phyloP scores from a whole-genome alignment of 1,140 invertebrate species.

The Trissolcus basalis region DNA sequence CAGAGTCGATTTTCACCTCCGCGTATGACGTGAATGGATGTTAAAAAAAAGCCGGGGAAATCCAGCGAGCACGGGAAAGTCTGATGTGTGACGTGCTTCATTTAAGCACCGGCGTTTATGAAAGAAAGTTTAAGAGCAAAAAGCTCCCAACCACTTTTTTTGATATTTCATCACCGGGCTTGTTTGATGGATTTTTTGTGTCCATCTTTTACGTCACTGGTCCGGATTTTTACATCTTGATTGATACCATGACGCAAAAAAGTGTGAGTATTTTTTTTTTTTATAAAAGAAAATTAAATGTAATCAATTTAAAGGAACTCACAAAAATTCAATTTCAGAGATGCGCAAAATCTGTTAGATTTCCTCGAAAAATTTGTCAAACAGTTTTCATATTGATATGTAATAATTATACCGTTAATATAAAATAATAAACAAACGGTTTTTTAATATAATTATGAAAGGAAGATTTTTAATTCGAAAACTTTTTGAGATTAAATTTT shows the following conservation, averaged over 20 bases:
- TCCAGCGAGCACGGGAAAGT: constrained; percentile 6
- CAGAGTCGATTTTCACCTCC: constrained; percentile 7
- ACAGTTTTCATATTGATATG: too few relatives aligned
- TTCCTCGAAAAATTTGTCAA: too few relatives aligned
- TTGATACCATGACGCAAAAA: not conserved
- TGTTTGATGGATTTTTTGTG: not conserved
- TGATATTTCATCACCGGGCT: not conserved
- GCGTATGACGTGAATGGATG: constrained; percentile 17
- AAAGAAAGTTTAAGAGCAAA: not conserved
- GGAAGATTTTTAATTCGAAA: too few relatives aligned
- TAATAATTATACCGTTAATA: too few relatives aligned
- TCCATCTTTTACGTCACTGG: not conserved
- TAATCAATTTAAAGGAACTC: too few relatives aligned
- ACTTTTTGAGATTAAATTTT: too few relatives aligned
- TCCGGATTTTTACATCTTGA: not conserved
- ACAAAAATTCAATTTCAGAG: too few relatives aligned
- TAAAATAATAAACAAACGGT: too few relatives aligned
- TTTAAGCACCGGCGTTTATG: constrained; percentile 1
- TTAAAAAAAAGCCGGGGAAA: constrained; percentile 21
- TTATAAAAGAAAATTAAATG: too few relatives aligned
- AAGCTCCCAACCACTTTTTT: too few relatives aligned
- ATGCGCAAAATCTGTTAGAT: too few relatives aligned
- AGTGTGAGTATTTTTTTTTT: not conserved
- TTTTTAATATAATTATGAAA: too few relatives aligned
- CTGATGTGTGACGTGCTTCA: not conserved